Percentiles rank a stretch among this genome's conserved stretches.
These are phyloP conservation scores for Schlechtendalia chinensis DNA, from an alignment of 1,140 invertebrate species.

Conservation along the genomic window DNA sequence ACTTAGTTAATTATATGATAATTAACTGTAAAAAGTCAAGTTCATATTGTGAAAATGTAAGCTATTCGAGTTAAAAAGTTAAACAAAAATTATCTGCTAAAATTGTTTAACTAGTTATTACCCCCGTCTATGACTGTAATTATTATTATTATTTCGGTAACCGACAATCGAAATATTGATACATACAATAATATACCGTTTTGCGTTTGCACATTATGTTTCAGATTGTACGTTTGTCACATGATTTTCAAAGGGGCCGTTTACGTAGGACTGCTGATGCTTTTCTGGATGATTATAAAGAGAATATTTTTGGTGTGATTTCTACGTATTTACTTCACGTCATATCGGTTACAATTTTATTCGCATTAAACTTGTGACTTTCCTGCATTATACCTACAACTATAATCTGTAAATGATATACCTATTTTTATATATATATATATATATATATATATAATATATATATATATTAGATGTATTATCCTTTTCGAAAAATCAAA, in stretches of 20 bases:
- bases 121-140: no score
- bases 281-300: constrained; percentile 29
- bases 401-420: constrained; percentile 7
- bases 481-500: constrained; percentile 11
- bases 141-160: neutral
- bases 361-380: neutral
- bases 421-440: neutral
- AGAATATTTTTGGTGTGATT: constrained; percentile 6
- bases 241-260: constrained; percentile 31
- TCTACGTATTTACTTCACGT: neutral
- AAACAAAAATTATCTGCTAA: no score
- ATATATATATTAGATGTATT: neutral
- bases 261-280: constrained; percentile 26
- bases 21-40: no score
- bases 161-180: neutral
- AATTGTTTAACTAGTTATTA: no score
- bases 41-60: no score
- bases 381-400: neutral
- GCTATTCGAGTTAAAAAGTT: no score
- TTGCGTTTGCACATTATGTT: neutral
- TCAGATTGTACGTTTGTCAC: constrained; percentile 39
- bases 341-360: neutral
- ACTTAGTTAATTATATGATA: neutral
- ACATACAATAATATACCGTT: neutral
- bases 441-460: neutral